Conservation (phyloP, 2,113 vertebrate species). For the Pituophis catenifer region DNA sequence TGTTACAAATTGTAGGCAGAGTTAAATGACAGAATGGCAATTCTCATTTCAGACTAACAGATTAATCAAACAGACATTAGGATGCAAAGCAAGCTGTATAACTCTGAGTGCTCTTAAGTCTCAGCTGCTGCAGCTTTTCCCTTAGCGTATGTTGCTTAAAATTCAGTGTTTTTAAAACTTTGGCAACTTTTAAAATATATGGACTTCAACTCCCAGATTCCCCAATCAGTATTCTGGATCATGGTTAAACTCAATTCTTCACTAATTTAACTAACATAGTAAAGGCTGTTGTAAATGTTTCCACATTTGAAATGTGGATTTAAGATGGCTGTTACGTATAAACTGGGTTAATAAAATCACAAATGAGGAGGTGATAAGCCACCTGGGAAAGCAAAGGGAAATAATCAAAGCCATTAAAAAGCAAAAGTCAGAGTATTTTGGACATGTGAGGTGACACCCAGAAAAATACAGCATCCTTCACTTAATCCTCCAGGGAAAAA, state of each 20-base stretch:
- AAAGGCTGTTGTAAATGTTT: background rate
- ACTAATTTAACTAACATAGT: background rate
- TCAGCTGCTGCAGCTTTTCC: background rate
- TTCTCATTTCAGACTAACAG: background rate
- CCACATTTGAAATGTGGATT: too few relatives aligned
- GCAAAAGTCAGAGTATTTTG: too few relatives aligned
- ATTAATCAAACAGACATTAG: background rate
- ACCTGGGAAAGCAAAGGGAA: too few relatives aligned
- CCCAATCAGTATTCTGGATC: background rate
- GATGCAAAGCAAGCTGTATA: background rate
- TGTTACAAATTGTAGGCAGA: background rate
- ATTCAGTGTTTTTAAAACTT: background rate
- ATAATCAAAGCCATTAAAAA: too few relatives aligned
- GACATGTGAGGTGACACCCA: too few relatives aligned
- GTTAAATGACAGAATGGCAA: background rate
- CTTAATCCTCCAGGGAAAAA: too few relatives aligned
- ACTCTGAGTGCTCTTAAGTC: background rate
- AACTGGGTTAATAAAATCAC: too few relatives aligned
- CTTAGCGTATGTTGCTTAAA: background rate
- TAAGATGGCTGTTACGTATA: too few relatives aligned
- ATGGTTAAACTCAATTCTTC: background rate
- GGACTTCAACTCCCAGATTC: background rate
- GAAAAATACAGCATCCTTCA: too few relatives aligned
- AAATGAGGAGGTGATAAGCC: too few relatives aligned
- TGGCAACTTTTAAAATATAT: background rate